Conservation (phyloP, 1,140 invertebrate species). For the Oryzaephilus surinamensis region DNA sequence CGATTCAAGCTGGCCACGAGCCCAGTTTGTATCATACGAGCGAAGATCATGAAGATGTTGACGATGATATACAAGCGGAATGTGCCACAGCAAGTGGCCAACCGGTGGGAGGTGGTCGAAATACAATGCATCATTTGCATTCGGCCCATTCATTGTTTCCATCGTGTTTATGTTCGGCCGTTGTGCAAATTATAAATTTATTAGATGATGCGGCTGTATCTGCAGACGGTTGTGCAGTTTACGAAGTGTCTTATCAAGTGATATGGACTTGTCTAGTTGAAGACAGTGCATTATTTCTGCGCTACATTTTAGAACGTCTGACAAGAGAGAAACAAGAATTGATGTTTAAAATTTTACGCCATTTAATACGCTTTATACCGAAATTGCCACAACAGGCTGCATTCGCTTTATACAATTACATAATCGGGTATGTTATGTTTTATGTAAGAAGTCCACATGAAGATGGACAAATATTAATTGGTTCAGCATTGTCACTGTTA, state of each 20-base stretch:
- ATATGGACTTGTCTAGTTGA: conserved; percentile 98
- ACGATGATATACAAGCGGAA: background rate
- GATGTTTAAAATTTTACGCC: conserved; percentile 87
- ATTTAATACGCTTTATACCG: conserved; percentile 86
- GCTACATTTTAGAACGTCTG: conserved; percentile 91
- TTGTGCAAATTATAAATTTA: conserved; percentile 87
- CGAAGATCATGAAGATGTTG: conserved; percentile 82
- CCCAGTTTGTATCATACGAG: conserved; percentile 79
- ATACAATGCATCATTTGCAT: conserved; percentile 69
- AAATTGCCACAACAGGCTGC: conserved; percentile 94
- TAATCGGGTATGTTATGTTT: conserved; percentile 99
- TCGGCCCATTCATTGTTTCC: conserved; percentile 92
- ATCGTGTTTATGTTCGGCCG: conserved; percentile 89
- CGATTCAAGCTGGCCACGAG: conserved; percentile 88
- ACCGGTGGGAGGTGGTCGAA: conserved; percentile 52
- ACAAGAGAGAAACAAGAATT: conserved; percentile 92
- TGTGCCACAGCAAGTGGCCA: conserved; percentile 52
- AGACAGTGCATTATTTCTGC: conserved; percentile 90
- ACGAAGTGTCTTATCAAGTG: conserved; percentile 79
- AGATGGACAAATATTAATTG: conserved; percentile 81
- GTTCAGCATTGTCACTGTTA: conserved; percentile 83
- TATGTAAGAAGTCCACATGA: conserved; percentile 93
- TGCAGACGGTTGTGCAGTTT: conserved; percentile 82
- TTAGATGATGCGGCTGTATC: conserved; percentile 94
- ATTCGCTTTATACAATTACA: conserved; percentile 97